phyloP scores from a whole-genome alignment of 2,888 invertebrate species.

The Iselma pallidipennis region DNA sequence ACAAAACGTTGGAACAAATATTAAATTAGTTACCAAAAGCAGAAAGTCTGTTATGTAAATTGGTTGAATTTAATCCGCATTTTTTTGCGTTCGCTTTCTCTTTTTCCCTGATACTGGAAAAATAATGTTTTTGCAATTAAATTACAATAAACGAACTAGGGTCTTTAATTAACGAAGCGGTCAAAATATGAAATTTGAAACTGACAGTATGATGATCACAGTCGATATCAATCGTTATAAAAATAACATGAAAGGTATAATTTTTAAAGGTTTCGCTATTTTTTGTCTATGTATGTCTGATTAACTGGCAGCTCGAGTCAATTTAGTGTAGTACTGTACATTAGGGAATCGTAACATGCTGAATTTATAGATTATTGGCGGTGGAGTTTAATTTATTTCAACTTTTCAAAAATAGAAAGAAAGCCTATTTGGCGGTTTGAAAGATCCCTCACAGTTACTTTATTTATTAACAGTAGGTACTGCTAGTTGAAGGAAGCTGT shows the following conservation, averaged over 20 bases:
- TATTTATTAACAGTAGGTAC: no score
- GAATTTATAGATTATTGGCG: background rate
- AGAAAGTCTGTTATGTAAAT: background rate
- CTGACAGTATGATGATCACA: background rate
- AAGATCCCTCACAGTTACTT: no score
- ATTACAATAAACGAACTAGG: no score
- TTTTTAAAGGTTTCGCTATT: background rate
- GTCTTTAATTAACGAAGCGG: no score
- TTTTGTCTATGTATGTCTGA: background rate
- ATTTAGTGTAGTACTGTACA: background rate
- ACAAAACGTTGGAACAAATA: background rate
- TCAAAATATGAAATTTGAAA: background rate
- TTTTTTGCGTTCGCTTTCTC: background rate
- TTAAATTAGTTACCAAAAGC: background rate
- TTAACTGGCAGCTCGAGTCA: background rate
- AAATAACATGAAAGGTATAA: background rate
- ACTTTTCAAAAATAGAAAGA: no score
- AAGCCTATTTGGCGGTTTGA: no score
- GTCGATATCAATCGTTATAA: background rate
- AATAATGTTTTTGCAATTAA: no score
- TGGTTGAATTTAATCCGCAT: background rate
- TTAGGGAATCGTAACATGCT: background rate
- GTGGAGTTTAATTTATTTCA: no score
- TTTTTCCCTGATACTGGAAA: no score
- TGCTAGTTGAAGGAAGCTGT: no score